Conservation (phyloP, 2,888 invertebrate species). For the Lamproptera curius region DNA sequence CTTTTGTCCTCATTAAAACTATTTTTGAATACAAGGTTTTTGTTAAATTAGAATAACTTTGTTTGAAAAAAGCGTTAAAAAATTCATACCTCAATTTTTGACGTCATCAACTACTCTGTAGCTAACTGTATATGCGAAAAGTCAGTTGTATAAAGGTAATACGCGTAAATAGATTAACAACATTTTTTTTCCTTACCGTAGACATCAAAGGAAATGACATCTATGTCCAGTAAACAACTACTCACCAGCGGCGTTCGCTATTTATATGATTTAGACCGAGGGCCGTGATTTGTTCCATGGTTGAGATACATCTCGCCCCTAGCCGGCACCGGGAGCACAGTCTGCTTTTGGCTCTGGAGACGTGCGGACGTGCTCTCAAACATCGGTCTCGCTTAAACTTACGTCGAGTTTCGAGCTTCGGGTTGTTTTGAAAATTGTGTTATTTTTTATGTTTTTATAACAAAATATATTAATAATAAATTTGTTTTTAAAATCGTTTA, state of each 20-base stretch:
- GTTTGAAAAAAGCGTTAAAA: too few species aligned
- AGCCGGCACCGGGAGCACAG: background rate
- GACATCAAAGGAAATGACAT: slow-evolving; percentile 4
- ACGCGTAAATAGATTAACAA: too few species aligned
- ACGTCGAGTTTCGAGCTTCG: background rate
- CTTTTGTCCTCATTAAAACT: too few species aligned
- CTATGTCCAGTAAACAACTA: background rate
- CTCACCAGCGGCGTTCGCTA: slow-evolving; percentile 5
- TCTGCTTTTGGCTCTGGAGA: slow-evolving; percentile 2
- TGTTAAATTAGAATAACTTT: too few species aligned
- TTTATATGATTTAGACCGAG: slow-evolving; percentile 2
- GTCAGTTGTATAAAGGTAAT: too few species aligned
- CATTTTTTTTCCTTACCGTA: background rate
- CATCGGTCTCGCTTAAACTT: background rate
- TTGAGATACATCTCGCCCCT: slow-evolving; percentile 7
- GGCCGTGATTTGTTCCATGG: slow-evolving; percentile 11
- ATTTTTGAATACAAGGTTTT: too few species aligned
- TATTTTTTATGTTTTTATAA: too few species aligned
- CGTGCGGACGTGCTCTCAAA: slow-evolving; percentile 5
- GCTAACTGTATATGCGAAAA: too few species aligned
- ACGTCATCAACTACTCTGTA: too few species aligned
- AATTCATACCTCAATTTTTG: too few species aligned
- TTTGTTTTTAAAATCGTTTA: too few species aligned
- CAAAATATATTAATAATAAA: too few species aligned
- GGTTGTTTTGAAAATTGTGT: background rate